Percentiles rank a stretch among this genome's conserved stretches.
Evolutionary conservation across 2,113 vertebrate species (phyloP).

Genomic region (Thomomys bottae): DNA sequence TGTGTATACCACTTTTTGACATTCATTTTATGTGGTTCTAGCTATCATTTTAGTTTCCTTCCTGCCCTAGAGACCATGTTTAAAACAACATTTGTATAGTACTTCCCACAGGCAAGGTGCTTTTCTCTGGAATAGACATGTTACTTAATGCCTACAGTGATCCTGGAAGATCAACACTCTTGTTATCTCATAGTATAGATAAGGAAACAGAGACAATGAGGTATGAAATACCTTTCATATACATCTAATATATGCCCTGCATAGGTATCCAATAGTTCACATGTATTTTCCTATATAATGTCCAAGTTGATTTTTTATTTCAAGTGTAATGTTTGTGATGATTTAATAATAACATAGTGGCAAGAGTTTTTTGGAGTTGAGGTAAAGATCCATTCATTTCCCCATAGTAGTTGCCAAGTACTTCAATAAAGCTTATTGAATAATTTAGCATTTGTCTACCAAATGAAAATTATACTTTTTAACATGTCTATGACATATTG

Average conservation of each 20-base stretch:
- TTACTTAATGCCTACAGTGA: background rate
- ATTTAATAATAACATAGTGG: background rate
- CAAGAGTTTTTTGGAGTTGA: background rate
- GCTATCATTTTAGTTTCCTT: slow-evolving; percentile 31
- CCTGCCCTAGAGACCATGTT: background rate
- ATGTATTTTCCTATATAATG: background rate
- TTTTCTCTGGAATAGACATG: slow-evolving; percentile 27
- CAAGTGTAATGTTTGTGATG: slow-evolving; percentile 16
- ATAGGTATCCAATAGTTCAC: background rate
- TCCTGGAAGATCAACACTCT: background rate
- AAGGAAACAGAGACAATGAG: background rate
- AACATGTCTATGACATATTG: background rate
- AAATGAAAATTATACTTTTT: slow-evolving; percentile 53
- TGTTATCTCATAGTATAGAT: background rate
- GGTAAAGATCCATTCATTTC: slow-evolving; percentile 23
- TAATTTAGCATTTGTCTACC: slow-evolving; percentile 9
- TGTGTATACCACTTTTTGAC: slow-evolving; percentile 30
- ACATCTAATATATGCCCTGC: too few relatives aligned
- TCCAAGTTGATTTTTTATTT: background rate
- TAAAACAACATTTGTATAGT: background rate
- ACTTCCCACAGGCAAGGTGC: background rate
- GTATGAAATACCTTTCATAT: background rate
- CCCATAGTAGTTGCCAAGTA: background rate
- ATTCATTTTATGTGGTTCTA: background rate
- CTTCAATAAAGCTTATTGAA: background rate